Evolutionary conservation across 2,797 vertebrate genomes (phyloP), one percentile per base, ranked within the genome.

Genomic region (Linurgus olivaceus): DNA sequence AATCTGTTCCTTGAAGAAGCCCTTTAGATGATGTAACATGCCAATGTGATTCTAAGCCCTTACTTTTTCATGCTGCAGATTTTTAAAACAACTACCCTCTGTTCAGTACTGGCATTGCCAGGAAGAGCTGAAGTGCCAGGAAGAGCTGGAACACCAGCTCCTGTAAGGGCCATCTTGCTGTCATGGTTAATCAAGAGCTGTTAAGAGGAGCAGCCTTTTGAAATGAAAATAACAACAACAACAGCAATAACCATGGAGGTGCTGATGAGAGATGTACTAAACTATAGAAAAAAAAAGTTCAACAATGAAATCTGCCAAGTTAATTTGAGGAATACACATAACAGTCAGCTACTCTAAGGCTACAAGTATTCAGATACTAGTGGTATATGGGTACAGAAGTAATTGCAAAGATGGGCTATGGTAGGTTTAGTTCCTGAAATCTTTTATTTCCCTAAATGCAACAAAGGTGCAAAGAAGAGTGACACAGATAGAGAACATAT

Each of bases 1-100:
- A 94, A 86, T 89, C 74, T 93, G 73, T 83, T 93, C 25, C 57
- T 86, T 78, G 61, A 94, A 95, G 70, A 87, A 94, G n/a, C 15
- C 33, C 31, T 88, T 89, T 74, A 86, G 58, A 73, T 87, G 45
- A 50, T 72, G 35, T 48, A 77, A 78, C 70, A 11, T 59, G 47
- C 31, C 38, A 81, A 45, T 42, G 31, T 18, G 66, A 80, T 93
- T 93, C 48, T 28, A 87, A 89, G 9, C 40, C 33, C 23, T 82
- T 82, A 40, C 21, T 57, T 81, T 76, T 86, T 72, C 51, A 31
- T 80, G 33, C 24, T 75, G 29, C 67, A 66, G 54, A 72, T 75
- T 93, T 89, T 75, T 72, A 40, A 87, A 96, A 70, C 55, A 87
- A 63, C 16, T 14, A 66, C 70, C 58, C 82, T 81, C 73, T 93